A percentile compares a stretch with the other conserved stretches of the same genome.
phyloP scores from a whole-genome alignment of 2,888 invertebrate genomes.

The Actias luna region DNA sequence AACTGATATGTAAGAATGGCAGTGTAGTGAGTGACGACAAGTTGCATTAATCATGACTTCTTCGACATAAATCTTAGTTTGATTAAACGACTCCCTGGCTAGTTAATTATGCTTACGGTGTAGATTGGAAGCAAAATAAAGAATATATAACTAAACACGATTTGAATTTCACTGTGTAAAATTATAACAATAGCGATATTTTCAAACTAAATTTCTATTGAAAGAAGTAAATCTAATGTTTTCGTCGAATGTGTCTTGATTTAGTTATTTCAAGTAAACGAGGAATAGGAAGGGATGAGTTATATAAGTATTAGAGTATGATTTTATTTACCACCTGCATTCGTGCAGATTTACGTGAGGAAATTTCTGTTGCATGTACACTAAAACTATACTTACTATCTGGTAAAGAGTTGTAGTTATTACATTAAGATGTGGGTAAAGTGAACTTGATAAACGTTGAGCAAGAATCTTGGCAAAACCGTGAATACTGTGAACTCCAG shows the following conservation, averaged over 20 bases:
- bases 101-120: background rate
- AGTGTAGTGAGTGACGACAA: background rate
- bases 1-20: background rate
- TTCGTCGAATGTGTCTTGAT: background rate
- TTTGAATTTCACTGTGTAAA: too few species aligned
- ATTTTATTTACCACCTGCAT: too few species aligned
- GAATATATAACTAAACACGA: background rate
- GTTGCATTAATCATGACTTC: background rate
- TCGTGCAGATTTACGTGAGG: background rate
- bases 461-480: background rate
- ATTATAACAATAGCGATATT: too few species aligned
- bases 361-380: background rate
- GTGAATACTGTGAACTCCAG: background rate
- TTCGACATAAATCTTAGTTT: background rate
- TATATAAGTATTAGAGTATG: too few species aligned
- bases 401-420: background rate
- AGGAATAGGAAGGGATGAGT: background rate
- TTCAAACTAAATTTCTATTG: background rate
- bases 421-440: background rate
- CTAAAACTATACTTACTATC: background rate
- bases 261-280: background rate
- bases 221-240: background rate
- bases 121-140: background rate
- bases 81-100: background rate
- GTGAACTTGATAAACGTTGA: background rate